Evolutionary conservation across 2,888 invertebrate genomes (phyloP).

Genomic region (Acanthoscelides obtectus): DNA sequence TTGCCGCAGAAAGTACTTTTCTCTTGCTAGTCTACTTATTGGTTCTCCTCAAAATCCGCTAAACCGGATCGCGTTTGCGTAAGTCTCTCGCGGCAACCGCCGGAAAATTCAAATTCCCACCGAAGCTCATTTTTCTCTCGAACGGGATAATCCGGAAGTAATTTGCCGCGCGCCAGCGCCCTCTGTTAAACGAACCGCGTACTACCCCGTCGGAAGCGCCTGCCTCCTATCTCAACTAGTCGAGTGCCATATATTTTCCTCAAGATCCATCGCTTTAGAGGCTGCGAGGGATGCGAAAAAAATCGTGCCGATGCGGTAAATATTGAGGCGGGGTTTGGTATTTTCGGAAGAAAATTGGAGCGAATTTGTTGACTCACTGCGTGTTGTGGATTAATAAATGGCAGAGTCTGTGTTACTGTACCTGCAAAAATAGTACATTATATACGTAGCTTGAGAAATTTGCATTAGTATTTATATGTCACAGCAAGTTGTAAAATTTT

Average conservation of each 20-base stretch:
- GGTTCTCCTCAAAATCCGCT: background rate
- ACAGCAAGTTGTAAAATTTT: too few relatives aligned
- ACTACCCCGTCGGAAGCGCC: background rate
- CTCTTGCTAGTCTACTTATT: background rate
- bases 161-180: background rate
- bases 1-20: background rate
- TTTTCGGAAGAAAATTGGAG: too few relatives aligned
- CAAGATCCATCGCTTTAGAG: background rate
- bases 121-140: background rate
- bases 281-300: background rate
- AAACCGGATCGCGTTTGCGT: background rate
- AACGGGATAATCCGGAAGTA: background rate
- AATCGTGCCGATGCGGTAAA: too few relatives aligned
- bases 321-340: too few relatives aligned
- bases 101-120: background rate
- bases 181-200: background rate
- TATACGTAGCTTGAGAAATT: too few relatives aligned
- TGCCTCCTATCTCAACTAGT: background rate
- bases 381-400: too few relatives aligned
- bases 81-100: background rate
- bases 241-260: background rate
- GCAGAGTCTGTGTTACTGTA: too few relatives aligned
- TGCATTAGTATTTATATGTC: too few relatives aligned
- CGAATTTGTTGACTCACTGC: too few relatives aligned
- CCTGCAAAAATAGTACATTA: too few relatives aligned